A percentile compares a stretch with the other conserved stretches of the same genome.
phyloP scores from a whole-genome alignment of 2,797 vertebrate species.

The Rhyacichthys aspro region DNA sequence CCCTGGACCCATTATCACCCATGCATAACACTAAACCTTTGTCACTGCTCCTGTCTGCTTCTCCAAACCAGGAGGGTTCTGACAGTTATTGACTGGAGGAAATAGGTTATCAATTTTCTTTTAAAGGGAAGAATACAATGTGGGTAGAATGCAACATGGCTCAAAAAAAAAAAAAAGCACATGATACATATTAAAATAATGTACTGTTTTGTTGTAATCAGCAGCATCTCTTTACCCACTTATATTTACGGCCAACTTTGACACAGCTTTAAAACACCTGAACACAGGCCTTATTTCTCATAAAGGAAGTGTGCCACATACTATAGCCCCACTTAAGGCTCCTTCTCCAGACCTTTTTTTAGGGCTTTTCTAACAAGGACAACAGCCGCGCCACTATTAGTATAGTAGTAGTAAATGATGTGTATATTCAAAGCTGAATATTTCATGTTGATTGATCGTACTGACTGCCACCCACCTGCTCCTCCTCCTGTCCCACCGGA shows the following conservation, averaged over 20 bases:
- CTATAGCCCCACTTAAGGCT: slow-evolving; percentile 23
- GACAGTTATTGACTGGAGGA: no score
- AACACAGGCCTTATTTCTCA: slow-evolving; percentile 14
- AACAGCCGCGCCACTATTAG: slow-evolving; percentile 32
- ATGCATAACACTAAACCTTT: background rate
- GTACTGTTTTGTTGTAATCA: no score
- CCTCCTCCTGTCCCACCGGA: slow-evolving; percentile 93
- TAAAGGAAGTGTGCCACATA: slow-evolving; percentile 31
- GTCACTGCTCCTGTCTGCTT: background rate
- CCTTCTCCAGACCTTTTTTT: slow-evolving; percentile 36
- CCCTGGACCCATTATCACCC: no score
- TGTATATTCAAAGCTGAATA: slow-evolving; percentile 80
- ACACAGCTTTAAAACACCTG: slow-evolving; percentile 24
- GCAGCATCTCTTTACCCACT: background rate
- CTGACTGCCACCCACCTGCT: slow-evolving; percentile 89
- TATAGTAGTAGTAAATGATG: slow-evolving; percentile 70
- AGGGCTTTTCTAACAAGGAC: slow-evolving; percentile 55
- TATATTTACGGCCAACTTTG: background rate
- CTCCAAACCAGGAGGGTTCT: background rate
- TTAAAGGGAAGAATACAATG: no score
- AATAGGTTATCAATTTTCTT: no score
- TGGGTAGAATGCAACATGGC: background rate
- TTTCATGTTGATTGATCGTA: slow-evolving; percentile 82
- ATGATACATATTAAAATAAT: no score
- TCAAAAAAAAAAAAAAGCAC: background rate